These are phyloP conservation scores for Andrena hattorfiana DNA, from an alignment of 2,888 invertebrate genomes.

Conservation along the genomic window DNA sequence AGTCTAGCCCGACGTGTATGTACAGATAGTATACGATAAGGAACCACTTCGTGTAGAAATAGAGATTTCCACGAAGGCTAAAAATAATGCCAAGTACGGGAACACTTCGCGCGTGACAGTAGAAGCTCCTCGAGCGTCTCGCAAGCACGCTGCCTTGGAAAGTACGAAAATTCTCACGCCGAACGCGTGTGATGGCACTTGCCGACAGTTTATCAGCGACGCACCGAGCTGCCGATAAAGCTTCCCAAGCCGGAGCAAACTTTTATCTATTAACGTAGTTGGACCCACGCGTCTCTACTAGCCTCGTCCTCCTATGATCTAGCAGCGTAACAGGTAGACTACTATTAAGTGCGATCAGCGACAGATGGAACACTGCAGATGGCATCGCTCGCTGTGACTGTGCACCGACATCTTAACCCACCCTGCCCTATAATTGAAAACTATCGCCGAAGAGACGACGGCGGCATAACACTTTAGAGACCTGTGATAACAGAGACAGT, in stretches of 20 bases:
- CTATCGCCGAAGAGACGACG: not conserved
- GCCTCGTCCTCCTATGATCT: constrained; percentile 32
- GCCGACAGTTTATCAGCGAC: constrained; percentile 16
- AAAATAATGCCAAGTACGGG: constrained; percentile 46
- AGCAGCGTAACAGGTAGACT: constrained; percentile 27
- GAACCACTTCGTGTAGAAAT: constrained; percentile 46
- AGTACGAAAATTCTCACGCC: constrained; percentile 23
- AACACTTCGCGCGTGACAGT: constrained; percentile 6
- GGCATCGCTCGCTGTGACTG: not conserved
- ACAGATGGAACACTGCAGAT: constrained; percentile 19
- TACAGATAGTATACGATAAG: constrained; percentile 32
- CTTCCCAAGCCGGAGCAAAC: constrained; percentile 33
- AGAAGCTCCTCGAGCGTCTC: not conserved
- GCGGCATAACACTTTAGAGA: not conserved
- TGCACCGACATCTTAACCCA: not conserved
- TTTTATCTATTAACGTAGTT: constrained; percentile 49
- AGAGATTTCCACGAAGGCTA: constrained; percentile 30
- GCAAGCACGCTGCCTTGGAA: not conserved
- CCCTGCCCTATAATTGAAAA: not conserved
- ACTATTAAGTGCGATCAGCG: constrained; percentile 47
- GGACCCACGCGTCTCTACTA: constrained; percentile 34
- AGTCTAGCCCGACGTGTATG: constrained; percentile 22
- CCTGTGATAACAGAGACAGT: not conserved
- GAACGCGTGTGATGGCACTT: not conserved
- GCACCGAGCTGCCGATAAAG: constrained; percentile 21